Conservation (phyloP, 2,113 vertebrate genomes). For the Sylvilagus bachmani region DNA sequence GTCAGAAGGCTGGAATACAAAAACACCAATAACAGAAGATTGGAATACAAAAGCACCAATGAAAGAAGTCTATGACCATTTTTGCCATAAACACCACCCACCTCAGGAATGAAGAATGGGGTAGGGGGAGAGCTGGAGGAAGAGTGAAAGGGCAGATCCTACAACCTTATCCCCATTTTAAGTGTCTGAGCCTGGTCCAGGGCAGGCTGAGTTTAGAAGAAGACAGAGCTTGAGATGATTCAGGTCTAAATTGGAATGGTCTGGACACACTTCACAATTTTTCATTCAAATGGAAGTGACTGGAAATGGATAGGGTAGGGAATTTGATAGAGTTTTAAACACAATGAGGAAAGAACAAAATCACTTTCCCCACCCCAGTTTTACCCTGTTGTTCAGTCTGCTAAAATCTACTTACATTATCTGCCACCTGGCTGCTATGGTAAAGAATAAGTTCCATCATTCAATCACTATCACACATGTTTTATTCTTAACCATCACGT, state of each 20-base stretch:
- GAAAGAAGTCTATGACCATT: background rate
- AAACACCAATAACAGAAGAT: background rate
- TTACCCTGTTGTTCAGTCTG: background rate
- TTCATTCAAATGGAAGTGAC: background rate
- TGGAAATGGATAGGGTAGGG: background rate
- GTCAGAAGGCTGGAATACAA: no score
- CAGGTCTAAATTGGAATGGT: background rate
- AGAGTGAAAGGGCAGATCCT: background rate
- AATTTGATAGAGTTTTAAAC: background rate
- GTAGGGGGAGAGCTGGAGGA: background rate
- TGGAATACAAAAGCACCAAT: no score
- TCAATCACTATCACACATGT: background rate
- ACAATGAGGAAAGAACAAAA: background rate
- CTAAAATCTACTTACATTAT: background rate
- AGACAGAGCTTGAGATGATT: background rate
- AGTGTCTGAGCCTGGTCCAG: background rate
- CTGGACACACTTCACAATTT: background rate
- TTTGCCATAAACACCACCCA: background rate
- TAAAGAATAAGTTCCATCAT: background rate
- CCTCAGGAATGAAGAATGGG: background rate
- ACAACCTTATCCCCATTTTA: background rate
- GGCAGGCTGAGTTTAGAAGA: background rate
- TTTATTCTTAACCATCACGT: background rate
- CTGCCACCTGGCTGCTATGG: background rate
- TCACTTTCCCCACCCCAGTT: background rate